These are phyloP conservation scores for Plebejus argus DNA, from an alignment of 2,888 invertebrate genomes.

Conservation along the genomic window DNA sequence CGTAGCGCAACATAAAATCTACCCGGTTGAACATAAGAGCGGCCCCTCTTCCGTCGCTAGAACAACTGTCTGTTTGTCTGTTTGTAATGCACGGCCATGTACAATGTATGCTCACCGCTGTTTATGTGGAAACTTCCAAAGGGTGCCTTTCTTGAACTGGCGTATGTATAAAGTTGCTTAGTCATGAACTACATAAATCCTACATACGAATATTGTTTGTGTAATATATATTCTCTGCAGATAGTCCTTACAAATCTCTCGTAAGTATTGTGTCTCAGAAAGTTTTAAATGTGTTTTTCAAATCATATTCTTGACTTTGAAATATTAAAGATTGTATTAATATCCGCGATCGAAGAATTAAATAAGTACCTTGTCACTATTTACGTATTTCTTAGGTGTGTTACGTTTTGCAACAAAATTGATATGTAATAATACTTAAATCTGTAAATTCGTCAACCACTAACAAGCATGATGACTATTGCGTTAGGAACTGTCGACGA, in stretches of 20 bases:
- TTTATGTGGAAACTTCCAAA: constrained; percentile 22
- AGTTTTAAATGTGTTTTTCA: no score
- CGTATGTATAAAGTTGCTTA: constrained; percentile 35
- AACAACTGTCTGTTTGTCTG: constrained; percentile 77
- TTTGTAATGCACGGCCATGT: constrained; percentile 34
- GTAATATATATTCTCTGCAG: background rate
- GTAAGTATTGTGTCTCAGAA: background rate
- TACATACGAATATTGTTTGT: background rate
- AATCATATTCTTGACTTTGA: no score
- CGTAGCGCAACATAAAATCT: constrained; percentile 48
- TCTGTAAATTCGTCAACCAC: no score
- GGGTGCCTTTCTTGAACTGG: constrained; percentile 41
- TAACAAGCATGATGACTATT: no score
- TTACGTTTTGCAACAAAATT: no score
- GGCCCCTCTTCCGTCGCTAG: constrained; percentile 65
- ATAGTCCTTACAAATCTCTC: background rate
- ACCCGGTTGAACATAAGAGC: constrained; percentile 76
- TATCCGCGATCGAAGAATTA: no score
- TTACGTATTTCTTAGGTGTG: no score
- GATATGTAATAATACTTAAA: no score
- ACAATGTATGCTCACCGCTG: constrained; percentile 6
- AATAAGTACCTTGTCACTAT: no score
- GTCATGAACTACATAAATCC: background rate
- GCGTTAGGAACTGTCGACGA: no score
- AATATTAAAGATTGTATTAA: no score